Evolutionary conservation across 2,797 vertebrate species (phyloP), one percentile per base, ranked within the genome.

Genomic region (Parauchenoglanis ngamensis): DNA sequence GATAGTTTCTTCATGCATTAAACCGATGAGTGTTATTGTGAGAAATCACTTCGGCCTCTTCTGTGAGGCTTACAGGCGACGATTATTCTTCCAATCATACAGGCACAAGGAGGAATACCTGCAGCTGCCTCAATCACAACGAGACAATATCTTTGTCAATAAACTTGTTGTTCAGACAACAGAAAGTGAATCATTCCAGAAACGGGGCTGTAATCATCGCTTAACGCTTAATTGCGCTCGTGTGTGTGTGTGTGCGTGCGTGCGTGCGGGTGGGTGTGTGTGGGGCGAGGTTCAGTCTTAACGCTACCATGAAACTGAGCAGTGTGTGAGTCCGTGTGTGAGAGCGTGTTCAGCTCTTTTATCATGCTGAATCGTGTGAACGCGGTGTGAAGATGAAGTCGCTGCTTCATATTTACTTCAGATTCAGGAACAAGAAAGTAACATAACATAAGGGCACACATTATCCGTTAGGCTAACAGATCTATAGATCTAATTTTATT

Each of bases 41-140:
- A 61, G 44, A 17, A 25, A 81, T 81, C 31, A n/a, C 35, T 59
- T 44, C 56, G 2, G 57, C 21, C 52, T 56, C 15, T 54, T 78
- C 49, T 19, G 15, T 21, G 76, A 8, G 31, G 19, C 31, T 73
- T 56, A 56, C 10, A 56, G 76, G 8, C 1, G 76, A 78, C 1
- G 52, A 78, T 78, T 78, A 78, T 35, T 56, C n/a, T 31, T 56
- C 75, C 52, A 35, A 56, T 78, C 76, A 23, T 17, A 35, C 76
- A 21, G 21, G 52, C 8, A 56, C 35, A 35, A 77, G 49, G 7
- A 19, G n/a, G n/a, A 52, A 28, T 1, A 46, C 46, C 73, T 76
- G 73, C 73, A 49, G 12, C 12, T 40, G n/a, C 7, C 10, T 44
- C 23, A 13, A 5, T 75, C 72, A 49, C 12, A 15, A 52, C 73